A percentile compares a stretch with the other conserved stretches of the same genome.
phyloP scores from a whole-genome alignment of 2,888 invertebrate genomes.

The Orthosia gothica region DNA sequence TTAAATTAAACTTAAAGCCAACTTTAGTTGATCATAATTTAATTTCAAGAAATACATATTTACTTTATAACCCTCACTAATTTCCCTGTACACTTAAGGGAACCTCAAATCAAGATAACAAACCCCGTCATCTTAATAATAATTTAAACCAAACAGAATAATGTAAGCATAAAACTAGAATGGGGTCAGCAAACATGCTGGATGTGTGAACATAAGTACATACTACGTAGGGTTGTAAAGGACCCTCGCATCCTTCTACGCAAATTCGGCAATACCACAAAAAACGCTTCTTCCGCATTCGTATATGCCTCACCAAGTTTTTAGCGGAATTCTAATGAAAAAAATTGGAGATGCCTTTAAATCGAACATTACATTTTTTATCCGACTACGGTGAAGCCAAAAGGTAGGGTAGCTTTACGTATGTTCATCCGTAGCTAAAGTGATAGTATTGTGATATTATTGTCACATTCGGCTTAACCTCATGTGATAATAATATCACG shows the following conservation, averaged over 20 bases:
- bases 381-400: too few relatives aligned
- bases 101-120: slow-evolving; percentile 29
- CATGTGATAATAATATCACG: too few relatives aligned
- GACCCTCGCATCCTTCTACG: not conserved
- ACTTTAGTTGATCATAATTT: slow-evolving; percentile 1
- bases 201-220: slow-evolving; percentile 22
- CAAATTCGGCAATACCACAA: not conserved
- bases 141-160: slow-evolving; percentile 42
- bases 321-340: too few relatives aligned
- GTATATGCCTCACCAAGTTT: too few relatives aligned
- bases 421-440: too few relatives aligned
- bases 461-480: too few relatives aligned
- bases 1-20: not conserved
- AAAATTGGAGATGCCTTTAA: too few relatives aligned
- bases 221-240: not conserved
- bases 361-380: too few relatives aligned
- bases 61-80: slow-evolving; percentile 6
- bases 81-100: slow-evolving; percentile 21
- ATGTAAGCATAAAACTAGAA: slow-evolving; percentile 49
- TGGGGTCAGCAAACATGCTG: slow-evolving; percentile 26
- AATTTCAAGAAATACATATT: slow-evolving; percentile 5
- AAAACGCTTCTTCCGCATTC: not conserved
- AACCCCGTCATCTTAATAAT: slow-evolving; percentile 25
- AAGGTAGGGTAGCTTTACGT: too few relatives aligned
- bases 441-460: too few relatives aligned